Evolutionary conservation across 2,113 vertebrate genomes (phyloP), one percentile per base, ranked within the genome.

Genomic region (Myiagra hebetior): DNA sequence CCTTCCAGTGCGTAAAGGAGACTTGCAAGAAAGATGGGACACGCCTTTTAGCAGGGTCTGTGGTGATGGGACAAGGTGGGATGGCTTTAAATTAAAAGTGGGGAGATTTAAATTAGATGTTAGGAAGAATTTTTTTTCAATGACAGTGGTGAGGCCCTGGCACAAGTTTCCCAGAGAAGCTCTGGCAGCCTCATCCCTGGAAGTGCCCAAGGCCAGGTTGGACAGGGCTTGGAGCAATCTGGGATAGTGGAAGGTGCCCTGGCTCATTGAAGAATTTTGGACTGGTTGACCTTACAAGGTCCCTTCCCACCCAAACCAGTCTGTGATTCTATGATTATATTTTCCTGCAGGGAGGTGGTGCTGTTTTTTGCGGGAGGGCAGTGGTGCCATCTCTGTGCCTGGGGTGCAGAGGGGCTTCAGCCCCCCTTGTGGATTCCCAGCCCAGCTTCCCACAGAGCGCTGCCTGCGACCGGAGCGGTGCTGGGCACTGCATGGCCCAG

Each of bases 381-480:
- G 14, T 26, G 22, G 7, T 65, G 27, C 27, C 2, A 0, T 52
- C 26, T n/a, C 24, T 31, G 42, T 68, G 53, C 76, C 13, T 13
- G 67, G 18, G 22, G 3, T 27, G 15, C 28, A 67, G 52, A 30
- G 26, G 7, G 13, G 5, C 47, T 72, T 41, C 47, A 67, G 37
- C 37, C 8, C 60, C 41, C 30, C 46, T 8, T 0, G 0, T 8
- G 47, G 30, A 15, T 56, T 46, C 57, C 53, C 57, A 85, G 78
- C 47, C 33, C 5, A 10, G 18, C 59, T 59, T 57, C 59, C 33
- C 1, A 2, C 52, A n/a, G 6, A 15, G 63, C 4, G 2, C 23
- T n/a, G 35, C 39, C 59, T 11, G 73, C 0, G 4, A 22, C 4
- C 0, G 0, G 23, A 21, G 62, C 0, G 1, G 9, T 21, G 46